These are phyloP conservation scores for Drosophila tropicalis DNA, from an alignment of 1,140 invertebrate species.

Conservation along the genomic window DNA sequence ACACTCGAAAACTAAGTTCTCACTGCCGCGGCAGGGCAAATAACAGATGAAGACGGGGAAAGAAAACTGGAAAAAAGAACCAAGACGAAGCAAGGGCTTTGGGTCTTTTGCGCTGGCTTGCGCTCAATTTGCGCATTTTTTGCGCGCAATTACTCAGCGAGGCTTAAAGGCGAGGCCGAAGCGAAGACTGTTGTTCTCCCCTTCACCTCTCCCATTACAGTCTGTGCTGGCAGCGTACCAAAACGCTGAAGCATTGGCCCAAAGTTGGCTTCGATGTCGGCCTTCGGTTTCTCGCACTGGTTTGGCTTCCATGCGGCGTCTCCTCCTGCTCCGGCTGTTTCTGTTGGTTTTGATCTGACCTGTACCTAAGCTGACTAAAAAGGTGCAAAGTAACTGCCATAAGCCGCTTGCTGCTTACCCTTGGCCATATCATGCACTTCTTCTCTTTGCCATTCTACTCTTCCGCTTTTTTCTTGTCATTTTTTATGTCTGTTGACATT, in stretches of 20 bases:
- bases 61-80: background rate
- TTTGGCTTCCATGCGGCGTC: conserved; percentile 54
- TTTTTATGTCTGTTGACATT: conserved; percentile 68
- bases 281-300: conserved; percentile 57
- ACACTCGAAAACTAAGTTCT: conserved; percentile 77
- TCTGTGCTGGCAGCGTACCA: conserved; percentile 29
- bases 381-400: conserved; percentile 80
- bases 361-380: conserved; percentile 64
- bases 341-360: conserved; percentile 6
- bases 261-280: conserved; percentile 38
- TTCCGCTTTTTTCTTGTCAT: conserved; percentile 44
- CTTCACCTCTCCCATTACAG: background rate
- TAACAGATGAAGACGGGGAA: background rate
- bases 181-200: conserved; percentile 20
- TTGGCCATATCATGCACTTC: background rate
- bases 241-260: conserved; percentile 5
- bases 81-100: conserved; percentile 17
- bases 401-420: conserved; percentile 61
- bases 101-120: conserved; percentile 57
- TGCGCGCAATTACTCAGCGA: conserved; percentile 78
- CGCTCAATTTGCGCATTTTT: conserved; percentile 81
- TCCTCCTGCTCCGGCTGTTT: background rate
- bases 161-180: conserved; percentile 63
- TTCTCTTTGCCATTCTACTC: background rate
- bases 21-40: conserved; percentile 13